Conservation (phyloP, 1,140 invertebrate genomes). For the Habropoda laboriosa region DNA sequence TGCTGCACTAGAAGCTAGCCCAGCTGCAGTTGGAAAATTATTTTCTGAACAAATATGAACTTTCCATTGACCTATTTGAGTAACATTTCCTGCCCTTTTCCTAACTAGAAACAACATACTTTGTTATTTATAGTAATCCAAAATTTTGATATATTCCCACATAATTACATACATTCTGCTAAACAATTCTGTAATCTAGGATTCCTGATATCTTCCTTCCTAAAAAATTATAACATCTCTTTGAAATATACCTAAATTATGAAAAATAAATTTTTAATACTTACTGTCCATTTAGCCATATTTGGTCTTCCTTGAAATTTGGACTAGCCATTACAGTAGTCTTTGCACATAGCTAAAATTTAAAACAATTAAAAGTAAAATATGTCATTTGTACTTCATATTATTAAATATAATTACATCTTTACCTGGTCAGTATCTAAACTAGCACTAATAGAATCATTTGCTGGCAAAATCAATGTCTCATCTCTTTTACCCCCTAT, state of each 20-base stretch:
- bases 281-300: conserved; percentile 95
- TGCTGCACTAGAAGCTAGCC: conserved; percentile 98
- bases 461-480: conserved; percentile 95
- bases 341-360: conserved; percentile 91
- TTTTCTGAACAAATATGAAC: conserved; percentile 96
- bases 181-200: conserved; percentile 90
- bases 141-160: background rate
- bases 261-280: conserved; percentile 23
- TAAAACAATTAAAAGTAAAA: conserved; percentile 38
- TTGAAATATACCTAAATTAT: conserved; percentile 25
- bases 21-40: conserved; percentile 99
- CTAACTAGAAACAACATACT: conserved; percentile 73
- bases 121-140: conserved; percentile 20
- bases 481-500: conserved; percentile 98
- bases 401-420: conserved; percentile 54
- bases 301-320: conserved; percentile 88
- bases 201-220: conserved; percentile 89
- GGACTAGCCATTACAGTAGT: conserved; percentile 91
- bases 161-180: conserved; percentile 85
- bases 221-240: conserved; percentile 73
- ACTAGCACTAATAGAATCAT: conserved; percentile 97
- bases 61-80: conserved; percentile 85
- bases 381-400: conserved; percentile 16
- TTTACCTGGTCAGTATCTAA: conserved; percentile 91
- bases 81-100: conserved; percentile 76